Evolutionary conservation across 2,113 vertebrate genomes (phyloP).

Genomic region (Salvator merianae): DNA sequence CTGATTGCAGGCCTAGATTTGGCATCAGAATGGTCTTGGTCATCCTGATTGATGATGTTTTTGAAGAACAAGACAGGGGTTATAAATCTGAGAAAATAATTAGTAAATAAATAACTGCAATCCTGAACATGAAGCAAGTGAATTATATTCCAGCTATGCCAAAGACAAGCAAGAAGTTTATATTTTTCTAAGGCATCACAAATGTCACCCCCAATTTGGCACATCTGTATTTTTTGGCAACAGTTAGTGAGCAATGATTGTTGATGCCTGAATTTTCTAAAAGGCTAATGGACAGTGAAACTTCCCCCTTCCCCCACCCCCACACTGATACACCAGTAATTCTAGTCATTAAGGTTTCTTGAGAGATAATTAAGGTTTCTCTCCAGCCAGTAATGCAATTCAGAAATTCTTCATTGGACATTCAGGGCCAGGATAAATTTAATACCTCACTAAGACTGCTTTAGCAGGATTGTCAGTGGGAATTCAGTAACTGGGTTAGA

Average conservation of each 20-base stretch:
- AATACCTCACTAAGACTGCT: conserved; percentile 4
- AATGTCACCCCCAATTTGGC: neutral
- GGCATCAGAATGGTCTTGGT: neutral
- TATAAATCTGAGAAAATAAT: too few species aligned
- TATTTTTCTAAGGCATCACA: neutral
- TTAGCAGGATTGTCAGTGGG: conserved; percentile 16
- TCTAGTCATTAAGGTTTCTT: conserved; percentile 7
- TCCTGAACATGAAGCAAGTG: neutral
- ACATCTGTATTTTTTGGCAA: neutral
- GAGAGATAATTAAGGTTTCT: conserved; percentile 29
- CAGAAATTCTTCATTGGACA: conserved; percentile 7
- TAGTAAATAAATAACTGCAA: neutral
- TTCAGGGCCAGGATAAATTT: conserved; percentile 22
- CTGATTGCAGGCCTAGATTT: too few species aligned
- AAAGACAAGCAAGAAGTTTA: neutral
- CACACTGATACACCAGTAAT: conserved; percentile 8
- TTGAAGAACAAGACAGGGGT: too few species aligned
- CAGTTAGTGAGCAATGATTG: neutral
- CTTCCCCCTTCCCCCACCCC: neutral
- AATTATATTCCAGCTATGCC: neutral
- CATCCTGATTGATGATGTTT: too few species aligned
- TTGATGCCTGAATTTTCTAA: neutral
- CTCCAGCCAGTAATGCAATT: conserved; percentile 7
- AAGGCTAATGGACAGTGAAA: neutral
- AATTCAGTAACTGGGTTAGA: conserved; percentile 19